Base-by-base conservation (phyloP, 2,797 vertebrate species). In the Xenentodon cancila region DNA sequence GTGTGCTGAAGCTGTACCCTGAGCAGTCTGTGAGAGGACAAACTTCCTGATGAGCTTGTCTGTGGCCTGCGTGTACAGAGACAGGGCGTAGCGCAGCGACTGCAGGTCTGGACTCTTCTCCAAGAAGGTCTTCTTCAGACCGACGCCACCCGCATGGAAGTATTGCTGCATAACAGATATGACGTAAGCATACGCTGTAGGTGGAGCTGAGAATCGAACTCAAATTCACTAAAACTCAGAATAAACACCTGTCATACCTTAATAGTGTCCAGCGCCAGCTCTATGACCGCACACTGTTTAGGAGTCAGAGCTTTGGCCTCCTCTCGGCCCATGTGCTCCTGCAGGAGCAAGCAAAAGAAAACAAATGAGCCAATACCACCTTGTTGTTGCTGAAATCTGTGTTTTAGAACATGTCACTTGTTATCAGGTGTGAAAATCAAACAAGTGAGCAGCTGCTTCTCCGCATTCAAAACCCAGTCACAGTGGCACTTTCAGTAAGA, bases 21-120 rank as follows among this genome's bases (percentile, higher is more conserved):
- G 97, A 1, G 94, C 88, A 0, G 81, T 81, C 86, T 99, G 97
- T 0, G 97, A 97, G 80, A 96, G 96, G 85, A 99, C 91, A 12
- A 99, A 99, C 81, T 97, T 99, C 89, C 97, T 95, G 93, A 99
- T 99, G 84, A 99, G 97, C 78, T 97, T 96, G 88, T 99, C 97
- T 0, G 97, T 99, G 84, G 97, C 97, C 87, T 98, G 97, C 0
- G 97, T 99, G 93, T 99, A 99, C 69, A 99, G 95, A 43, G 97
- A 99, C 81, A 99, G 88, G 60, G 97, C 96, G 0, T 99, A 99
- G 67, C 95, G 96, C 87, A 98, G 91, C 0, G 97, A 99, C 85
- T 97, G 95, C 55, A 99, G 92, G 80, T 98, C 97, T 0, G 97
- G 96, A 75, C 97, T 99, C 87, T 99, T 99, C 89, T 99, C 97